Evolutionary conservation across 2,888 invertebrate species (phyloP), one percentile per base, ranked within the genome.

Genomic region (Lasioglossum calceatum): DNA sequence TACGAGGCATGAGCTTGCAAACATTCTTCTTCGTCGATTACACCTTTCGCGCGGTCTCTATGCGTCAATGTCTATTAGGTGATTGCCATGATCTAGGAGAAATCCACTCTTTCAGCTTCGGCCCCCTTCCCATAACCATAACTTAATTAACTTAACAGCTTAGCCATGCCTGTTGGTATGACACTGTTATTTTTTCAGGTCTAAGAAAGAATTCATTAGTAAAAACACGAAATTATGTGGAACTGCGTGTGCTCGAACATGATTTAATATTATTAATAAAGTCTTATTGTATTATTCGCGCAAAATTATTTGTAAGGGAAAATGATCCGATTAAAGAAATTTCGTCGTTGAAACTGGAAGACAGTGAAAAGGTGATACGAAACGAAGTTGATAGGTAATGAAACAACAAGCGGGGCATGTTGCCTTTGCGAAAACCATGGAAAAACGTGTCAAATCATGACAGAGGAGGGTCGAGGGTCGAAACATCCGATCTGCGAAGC

Each of bases 1-100:
- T 92, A 92, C 89, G 54, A 80, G 89, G 86, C 91, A 90, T 89
- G 91, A 92, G 88, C 86, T 89, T 88, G 88, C 91, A 92, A 79
- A 85, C 82, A 84, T 82, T 83, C 83, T 89, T 89, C 89, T 10
- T 16, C 5, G 4, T 27, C 8, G 32, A 61, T 27, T 10, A 54
- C 54, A 54, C 54, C 23, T 54, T 54, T 8, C 54, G 23, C 54
- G 54, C n/a, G 54, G 54, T 10, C n/a, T 23, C 54, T 54, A 54
- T 23, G 54, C 54, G 54, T 54, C 54, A 10, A 54, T 54, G 36
- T 61, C 61, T 61, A 61, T 61, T 61, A 67, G 23, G 67, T 36
- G 36, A 67, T 67, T 67, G 67, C 67, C 67, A 36, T 32, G 67
- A 67, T 61, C 61, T 42, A 54, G 54, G 36, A 74, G 36, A 36